Conservation (phyloP, 2,113 vertebrate genomes). For the Oreotrochilus melanogaster region DNA sequence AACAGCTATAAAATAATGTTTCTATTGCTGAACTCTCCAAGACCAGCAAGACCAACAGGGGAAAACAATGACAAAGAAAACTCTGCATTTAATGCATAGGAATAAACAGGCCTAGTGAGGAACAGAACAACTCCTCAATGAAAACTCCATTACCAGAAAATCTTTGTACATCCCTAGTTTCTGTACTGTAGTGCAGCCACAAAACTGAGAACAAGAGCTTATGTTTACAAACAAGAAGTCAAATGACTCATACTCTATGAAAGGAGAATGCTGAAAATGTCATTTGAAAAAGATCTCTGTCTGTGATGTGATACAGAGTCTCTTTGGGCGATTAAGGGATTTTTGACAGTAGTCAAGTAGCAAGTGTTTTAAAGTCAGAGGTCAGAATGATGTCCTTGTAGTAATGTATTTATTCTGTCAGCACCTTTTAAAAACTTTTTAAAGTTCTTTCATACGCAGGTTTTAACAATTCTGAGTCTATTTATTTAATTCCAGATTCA, state of each 20-base stretch:
- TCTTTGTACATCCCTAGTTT: not conserved
- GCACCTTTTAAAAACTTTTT: not conserved
- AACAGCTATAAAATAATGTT: not conserved
- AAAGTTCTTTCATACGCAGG: not conserved
- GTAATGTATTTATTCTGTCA: not conserved
- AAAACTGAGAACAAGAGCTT: not conserved
- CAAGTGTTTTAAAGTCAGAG: not conserved
- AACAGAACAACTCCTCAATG: not conserved
- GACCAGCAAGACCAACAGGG: not conserved
- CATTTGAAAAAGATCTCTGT: not conserved
- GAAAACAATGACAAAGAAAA: not conserved
- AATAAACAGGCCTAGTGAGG: not conserved
- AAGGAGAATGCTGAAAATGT: not conserved
- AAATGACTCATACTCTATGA: not conserved
- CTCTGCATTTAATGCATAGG: not conserved
- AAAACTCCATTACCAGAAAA: not conserved
- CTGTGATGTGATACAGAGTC: not conserved
- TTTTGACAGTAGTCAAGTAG: not conserved
- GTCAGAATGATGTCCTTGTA: not conserved
- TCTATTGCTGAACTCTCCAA: not conserved
- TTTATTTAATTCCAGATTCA: slow-evolving; percentile 20
- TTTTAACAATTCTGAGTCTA: not conserved
- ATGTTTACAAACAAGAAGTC: not conserved
- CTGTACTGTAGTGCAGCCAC: not conserved
- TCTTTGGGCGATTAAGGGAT: not conserved